Conservation (phyloP, 2,888 invertebrate species). For the Dusona sp. region DNA sequence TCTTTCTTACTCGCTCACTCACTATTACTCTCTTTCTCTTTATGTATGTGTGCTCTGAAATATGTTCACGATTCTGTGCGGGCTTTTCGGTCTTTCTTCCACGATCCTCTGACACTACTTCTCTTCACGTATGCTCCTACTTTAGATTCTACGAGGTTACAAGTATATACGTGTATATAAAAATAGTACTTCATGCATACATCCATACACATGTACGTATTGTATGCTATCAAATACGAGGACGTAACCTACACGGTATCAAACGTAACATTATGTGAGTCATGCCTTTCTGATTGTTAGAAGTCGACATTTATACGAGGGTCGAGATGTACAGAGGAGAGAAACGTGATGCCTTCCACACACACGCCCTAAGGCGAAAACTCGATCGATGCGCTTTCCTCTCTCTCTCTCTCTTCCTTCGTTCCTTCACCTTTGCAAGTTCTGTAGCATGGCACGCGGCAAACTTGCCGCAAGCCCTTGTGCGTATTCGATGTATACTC, state of each 20-base stretch:
- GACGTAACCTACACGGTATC: background rate
- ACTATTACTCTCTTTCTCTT: background rate
- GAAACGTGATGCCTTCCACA: constrained; percentile 38
- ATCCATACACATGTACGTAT: background rate
- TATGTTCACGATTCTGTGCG: constrained; percentile 43
- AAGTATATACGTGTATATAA: constrained; percentile 8
- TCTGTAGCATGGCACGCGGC: constrained; percentile 47
- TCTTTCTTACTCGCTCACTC: background rate
- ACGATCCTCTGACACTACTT: constrained; percentile 24
- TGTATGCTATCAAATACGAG: background rate
- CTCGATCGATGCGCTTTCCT: constrained; percentile 60
- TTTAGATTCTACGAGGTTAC: constrained; percentile 42
- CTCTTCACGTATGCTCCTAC: constrained; percentile 32
- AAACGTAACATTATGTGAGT: background rate
- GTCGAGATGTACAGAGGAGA: constrained; percentile 24
- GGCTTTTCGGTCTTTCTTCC: constrained; percentile 16
- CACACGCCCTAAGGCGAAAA: constrained; percentile 51
- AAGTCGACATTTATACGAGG: background rate
- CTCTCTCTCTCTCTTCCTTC: constrained; percentile 17
- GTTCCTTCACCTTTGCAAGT: constrained; percentile 40
- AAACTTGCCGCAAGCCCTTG: constrained; percentile 55
- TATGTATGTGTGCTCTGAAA: constrained; percentile 43
- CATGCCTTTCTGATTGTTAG: constrained; percentile 10
- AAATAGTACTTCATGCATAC: background rate
- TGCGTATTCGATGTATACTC: constrained; percentile 17